Evolutionary conservation across 2,888 invertebrate genomes (phyloP).

Genomic region (Nephrocerus scutellatus): DNA sequence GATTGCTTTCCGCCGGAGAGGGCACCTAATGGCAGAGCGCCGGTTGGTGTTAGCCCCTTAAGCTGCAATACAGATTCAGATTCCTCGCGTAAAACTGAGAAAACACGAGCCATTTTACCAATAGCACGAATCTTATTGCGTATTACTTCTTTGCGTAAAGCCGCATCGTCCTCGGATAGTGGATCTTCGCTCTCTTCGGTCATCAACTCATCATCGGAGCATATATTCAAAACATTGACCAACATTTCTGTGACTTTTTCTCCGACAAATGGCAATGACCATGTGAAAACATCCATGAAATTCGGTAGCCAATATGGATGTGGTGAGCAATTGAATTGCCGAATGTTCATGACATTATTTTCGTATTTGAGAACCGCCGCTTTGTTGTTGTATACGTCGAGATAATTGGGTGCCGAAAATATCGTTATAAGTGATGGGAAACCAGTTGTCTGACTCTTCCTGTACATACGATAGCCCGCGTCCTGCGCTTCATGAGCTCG

Average conservation of each 20-base stretch:
- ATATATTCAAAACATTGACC: conserved; percentile 98
- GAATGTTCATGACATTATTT: conserved; percentile 99
- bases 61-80: conserved; percentile 97
- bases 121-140: conserved; percentile 99
- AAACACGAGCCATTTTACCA: conserved; percentile 99
- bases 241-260: conserved; percentile 99
- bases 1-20: conserved; percentile 95
- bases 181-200: conserved; percentile 82
- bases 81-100: conserved; percentile 98
- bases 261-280: conserved; percentile 99
- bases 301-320: conserved; percentile 99
- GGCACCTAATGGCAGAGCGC: conserved; percentile 91
- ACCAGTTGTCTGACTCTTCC: conserved; percentile 99
- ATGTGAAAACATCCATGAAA: conserved; percentile 99
- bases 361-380: conserved; percentile 99
- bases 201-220: conserved; percentile 98
- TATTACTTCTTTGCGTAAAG: conserved; percentile 97
- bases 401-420: conserved; percentile 99
- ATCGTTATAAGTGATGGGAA: conserved; percentile 99
- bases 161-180: conserved; percentile 64
- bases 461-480: conserved; percentile 97
- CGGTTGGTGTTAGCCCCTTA: conserved; percentile 97
- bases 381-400: conserved; percentile 99
- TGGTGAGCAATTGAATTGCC: conserved; percentile 99
- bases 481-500: conserved; percentile 99